Conservation (phyloP, 53 echinoderm and acorn worm species). For the Astropecten irregularis region DNA sequence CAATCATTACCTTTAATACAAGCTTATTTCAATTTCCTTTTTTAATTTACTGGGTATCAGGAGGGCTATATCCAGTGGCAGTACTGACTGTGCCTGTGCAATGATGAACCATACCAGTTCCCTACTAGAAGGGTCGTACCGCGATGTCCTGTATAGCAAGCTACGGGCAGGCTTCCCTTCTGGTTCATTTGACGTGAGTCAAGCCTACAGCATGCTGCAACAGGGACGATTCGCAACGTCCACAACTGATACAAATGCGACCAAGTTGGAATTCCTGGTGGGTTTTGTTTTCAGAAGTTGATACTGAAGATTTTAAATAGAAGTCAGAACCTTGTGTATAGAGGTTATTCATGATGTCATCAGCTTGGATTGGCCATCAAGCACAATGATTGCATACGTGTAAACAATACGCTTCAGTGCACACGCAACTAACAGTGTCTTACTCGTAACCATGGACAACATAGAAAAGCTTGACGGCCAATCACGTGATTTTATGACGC, state of each 20-base stretch:
- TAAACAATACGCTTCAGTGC: too few relatives aligned
- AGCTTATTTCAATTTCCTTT: too few relatives aligned
- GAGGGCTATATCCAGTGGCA: slow-evolving; percentile 92
- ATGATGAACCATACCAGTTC: slow-evolving; percentile 93
- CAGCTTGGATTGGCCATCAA: too few relatives aligned
- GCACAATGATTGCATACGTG: too few relatives aligned
- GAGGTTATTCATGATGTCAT: too few relatives aligned
- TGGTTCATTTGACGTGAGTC: slow-evolving; percentile 92
- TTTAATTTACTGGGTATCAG: too few relatives aligned
- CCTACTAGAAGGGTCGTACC: slow-evolving; percentile 85
- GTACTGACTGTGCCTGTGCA: slow-evolving; percentile 96
- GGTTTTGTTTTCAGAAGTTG: slow-evolving; percentile 5
- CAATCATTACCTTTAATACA: too few relatives aligned
- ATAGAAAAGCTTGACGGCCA: too few relatives aligned
- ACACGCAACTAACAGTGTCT: too few relatives aligned
- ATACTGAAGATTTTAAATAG: background rate
- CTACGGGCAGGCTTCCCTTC: slow-evolving; percentile 96
- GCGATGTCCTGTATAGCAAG: slow-evolving; percentile 87
- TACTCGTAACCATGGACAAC: too few relatives aligned
- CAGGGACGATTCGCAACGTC: slow-evolving; percentile 95
- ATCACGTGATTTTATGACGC: too few relatives aligned
- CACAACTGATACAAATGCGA: slow-evolving; percentile 90
- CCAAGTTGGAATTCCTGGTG: slow-evolving; percentile 95
- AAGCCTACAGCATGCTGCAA: slow-evolving; percentile 97
- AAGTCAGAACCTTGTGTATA: too few relatives aligned